Conservation (phyloP, 1,140 invertebrate species). For the Trinorchestia longiramus region DNA sequence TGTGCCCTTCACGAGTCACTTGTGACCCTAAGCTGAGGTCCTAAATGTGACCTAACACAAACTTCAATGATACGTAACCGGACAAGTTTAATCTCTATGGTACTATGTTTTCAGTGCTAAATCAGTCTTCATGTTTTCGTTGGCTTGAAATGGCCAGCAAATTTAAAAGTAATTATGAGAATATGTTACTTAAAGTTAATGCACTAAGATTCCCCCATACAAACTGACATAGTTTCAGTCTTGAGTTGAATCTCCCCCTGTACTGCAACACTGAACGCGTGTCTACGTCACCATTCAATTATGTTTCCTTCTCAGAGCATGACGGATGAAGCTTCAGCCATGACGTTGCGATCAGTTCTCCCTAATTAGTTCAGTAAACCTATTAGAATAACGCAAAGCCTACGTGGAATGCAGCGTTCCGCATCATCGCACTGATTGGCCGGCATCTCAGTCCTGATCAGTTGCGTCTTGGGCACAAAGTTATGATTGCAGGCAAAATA, state of each 20-base stretch:
- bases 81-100: no score
- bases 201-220: no score
- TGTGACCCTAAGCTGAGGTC: no score
- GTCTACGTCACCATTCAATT: not conserved
- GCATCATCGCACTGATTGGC: not conserved
- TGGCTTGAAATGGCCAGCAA: no score
- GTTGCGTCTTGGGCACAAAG: not conserved
- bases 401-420: not conserved
- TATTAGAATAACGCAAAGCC: not conserved
- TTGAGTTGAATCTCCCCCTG: not conserved
- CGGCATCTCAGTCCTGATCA: not conserved
- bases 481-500: not conserved
- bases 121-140: no score
- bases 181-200: no score
- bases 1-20: no score
- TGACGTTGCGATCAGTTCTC: not conserved
- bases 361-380: constrained; percentile 19
- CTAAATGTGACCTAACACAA: no score
- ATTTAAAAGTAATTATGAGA: no score
- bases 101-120: no score
- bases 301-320: not conserved
- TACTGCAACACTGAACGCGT: not conserved
- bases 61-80: no score
- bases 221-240: not conserved
- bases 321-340: not conserved